Base-by-base conservation (phyloP, 2,797 vertebrate genomes). In the Diplodus puntazzo region DNA sequence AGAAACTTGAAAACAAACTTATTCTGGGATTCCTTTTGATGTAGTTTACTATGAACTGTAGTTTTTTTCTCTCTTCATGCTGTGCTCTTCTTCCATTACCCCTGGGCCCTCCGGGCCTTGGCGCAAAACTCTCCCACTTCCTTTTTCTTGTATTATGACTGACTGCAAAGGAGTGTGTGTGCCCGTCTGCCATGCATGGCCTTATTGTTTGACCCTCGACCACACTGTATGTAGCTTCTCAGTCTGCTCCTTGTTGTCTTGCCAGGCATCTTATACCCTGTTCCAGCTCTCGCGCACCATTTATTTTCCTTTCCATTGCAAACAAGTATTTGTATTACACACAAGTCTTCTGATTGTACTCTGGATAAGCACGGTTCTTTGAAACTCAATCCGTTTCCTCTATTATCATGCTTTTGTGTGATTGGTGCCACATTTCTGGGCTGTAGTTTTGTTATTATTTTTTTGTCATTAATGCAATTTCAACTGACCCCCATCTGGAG, bases 141-240 rank as follows among this genome's bases (percentile, higher is more conserved):
- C 73, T 80, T 80, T 65, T 76, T 73, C 85, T 83, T 74, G 57
- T 93, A 85, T 91, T 88, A 89, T 86, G 88, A 87, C 87, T 90
- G 89, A 91, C 82, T 88, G 82, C 87, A 90, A 80, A 91, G 58
- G 52, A 83, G 80, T 90, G 84, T 87, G 85, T 75, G 73, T 39
- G 68, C 69, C 84, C 85, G 80, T 91, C 79, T 80, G 67, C 82
- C 82, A 72, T 80, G 79, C 87, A 71, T 75, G 79, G 65, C 66
- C 57, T 74, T 63, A 83, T 82, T 86, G 72, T 83, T 80, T 68
- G 82, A 89, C 79, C 70, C 66, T 77, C 61, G 64, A 21, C 55
- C 69, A 57, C 57, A 6, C 67, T 53, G 64, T 30, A 57, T 80
- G 67, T 69, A 20, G 68, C 58, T 77, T 65, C 73, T 79, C 69